Conservation (phyloP, 2,797 vertebrate species). For the Poecilia gillii region DNA sequence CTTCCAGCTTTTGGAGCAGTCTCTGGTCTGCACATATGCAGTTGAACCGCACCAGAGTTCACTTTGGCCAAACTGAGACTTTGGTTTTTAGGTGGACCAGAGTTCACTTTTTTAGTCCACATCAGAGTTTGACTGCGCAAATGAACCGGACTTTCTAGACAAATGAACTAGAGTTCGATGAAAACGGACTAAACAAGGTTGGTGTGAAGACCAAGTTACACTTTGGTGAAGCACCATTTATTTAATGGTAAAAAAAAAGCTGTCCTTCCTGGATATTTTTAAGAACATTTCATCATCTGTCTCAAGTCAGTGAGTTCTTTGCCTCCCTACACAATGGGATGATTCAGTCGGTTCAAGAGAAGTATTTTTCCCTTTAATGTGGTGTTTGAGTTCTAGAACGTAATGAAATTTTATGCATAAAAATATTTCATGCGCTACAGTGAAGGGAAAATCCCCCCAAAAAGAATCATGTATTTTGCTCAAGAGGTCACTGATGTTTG, state of each 20-base stretch:
- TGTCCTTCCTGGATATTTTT: not conserved
- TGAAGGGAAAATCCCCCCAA: slow-evolving; percentile 17
- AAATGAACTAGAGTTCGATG: no score
- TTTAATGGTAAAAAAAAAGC: not conserved
- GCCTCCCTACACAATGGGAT: not conserved
- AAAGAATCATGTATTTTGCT: not conserved
- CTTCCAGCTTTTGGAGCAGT: no score
- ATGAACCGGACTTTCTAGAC: no score
- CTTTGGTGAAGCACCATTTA: not conserved
- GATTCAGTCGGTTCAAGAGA: not conserved
- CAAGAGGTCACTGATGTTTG: slow-evolving; percentile 26
- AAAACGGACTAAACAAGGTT: no score
- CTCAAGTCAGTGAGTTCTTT: not conserved
- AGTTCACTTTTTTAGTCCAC: no score
- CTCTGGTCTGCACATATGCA: no score
- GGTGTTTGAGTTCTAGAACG: not conserved
- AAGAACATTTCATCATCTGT: not conserved
- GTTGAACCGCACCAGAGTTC: no score
- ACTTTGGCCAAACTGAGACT: no score
- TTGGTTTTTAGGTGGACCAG: no score
- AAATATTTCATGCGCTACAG: not conserved
- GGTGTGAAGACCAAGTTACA: not conserved
- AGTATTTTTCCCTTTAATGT: not conserved
- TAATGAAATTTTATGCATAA: slow-evolving; percentile 12
- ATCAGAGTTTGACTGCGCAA: no score